Conservation (phyloP, 2,797 vertebrate species). For the Gorsachius magnificus region DNA sequence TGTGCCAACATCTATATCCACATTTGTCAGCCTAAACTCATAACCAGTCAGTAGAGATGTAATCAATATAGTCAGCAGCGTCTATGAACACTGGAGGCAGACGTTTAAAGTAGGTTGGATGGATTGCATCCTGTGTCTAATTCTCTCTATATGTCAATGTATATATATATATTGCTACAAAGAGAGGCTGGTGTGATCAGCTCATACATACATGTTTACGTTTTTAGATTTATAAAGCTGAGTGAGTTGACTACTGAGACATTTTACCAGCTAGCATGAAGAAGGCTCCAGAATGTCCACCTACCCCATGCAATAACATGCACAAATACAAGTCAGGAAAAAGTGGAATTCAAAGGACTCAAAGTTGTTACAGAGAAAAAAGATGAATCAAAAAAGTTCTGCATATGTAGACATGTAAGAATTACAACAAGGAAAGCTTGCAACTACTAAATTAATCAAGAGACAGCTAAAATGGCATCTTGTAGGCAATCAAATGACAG, state of each 20-base stretch:
- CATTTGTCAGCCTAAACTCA: not conserved
- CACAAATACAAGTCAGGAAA: not conserved
- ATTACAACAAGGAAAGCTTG: not conserved
- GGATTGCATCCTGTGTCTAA: not conserved
- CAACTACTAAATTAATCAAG: not conserved
- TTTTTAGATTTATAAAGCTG: not conserved
- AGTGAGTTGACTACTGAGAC: not conserved
- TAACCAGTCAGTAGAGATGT: not conserved
- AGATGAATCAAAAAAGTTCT: not conserved
- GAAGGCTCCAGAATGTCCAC: not conserved
- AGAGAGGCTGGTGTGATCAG: not conserved
- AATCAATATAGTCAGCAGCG: not conserved
- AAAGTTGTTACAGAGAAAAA: not conserved
- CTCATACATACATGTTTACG: not conserved
- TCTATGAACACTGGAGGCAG: not conserved
- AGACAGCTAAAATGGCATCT: not conserved
- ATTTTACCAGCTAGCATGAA: not conserved
- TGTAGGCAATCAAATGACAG: not conserved
- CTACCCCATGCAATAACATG: not conserved
- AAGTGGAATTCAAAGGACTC: not conserved
- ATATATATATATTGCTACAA: not conserved
- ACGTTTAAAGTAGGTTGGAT: not conserved
- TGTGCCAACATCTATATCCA: not conserved
- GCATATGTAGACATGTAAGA: not conserved
- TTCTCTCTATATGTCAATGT: not conserved